These are phyloP conservation scores for Lepus europaeus DNA, from an alignment of 2,113 vertebrate genomes.

Conservation along the genomic window DNA sequence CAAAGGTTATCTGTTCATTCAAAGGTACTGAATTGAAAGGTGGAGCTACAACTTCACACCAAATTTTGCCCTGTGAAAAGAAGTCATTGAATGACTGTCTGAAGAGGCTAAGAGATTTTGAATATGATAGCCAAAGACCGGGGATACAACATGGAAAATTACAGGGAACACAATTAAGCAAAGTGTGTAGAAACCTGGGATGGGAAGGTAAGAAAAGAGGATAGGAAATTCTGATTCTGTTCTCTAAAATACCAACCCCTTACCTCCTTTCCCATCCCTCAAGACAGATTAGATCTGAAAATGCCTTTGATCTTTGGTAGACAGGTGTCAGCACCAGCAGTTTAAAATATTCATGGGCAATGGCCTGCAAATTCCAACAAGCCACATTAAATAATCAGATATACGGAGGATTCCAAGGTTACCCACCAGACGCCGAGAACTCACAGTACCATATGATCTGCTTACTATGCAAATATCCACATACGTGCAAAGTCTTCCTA, in stretches of 20 bases:
- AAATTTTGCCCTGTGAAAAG: conserved; percentile 16
- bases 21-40: background rate
- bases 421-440: conserved; percentile 2
- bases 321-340: conserved; percentile 35
- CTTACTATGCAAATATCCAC: conserved; percentile 84
- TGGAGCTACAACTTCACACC: background rate
- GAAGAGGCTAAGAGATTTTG: conserved; percentile 20
- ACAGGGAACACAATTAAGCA: background rate
- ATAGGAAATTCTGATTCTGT: background rate
- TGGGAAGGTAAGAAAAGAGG: background rate
- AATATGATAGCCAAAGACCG: conserved; percentile 22
- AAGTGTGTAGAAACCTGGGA: background rate
- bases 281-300: conserved; percentile 47
- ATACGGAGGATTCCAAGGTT: conserved; percentile 30
- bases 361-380: conserved; percentile 43
- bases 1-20: conserved; percentile 48
- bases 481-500: conserved; percentile 59
- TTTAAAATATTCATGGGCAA: conserved; percentile 47
- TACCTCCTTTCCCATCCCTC: background rate
- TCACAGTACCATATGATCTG: conserved; percentile 78
- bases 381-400: conserved; percentile 38
- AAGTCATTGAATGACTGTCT: conserved; percentile 1
- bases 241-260: background rate
- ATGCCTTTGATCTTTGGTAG: conserved; percentile 54
- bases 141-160: conserved; percentile 25